Percentiles rank a stretch among this genome's conserved stretches.
These are phyloP conservation scores for Acanthoscelides obtectus DNA, from an alignment of 2,888 invertebrate genomes.

Conservation along the genomic window DNA sequence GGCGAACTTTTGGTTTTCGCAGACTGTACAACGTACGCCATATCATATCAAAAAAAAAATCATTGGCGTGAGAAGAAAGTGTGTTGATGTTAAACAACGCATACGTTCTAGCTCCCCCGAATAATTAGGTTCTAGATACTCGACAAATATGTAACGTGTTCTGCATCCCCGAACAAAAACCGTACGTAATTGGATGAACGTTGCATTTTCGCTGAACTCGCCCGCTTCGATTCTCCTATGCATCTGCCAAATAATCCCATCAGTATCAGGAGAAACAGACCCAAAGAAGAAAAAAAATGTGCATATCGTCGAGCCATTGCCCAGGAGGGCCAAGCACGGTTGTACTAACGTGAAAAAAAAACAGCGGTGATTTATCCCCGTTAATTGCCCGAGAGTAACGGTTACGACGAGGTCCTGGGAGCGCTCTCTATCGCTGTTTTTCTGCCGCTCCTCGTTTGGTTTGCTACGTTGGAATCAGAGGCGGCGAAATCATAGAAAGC, in stretches of 20 bases:
- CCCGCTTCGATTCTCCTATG: neutral
- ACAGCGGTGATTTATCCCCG: slow-evolving; percentile 26
- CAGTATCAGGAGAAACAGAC: neutral
- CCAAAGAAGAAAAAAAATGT: neutral
- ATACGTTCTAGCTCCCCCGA: too few relatives aligned
- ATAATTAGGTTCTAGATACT: too few relatives aligned
- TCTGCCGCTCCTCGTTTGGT: neutral
- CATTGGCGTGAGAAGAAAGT: too few relatives aligned
- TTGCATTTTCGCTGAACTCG: neutral
- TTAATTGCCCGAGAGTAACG: slow-evolving; percentile 24
- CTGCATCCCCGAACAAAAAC: neutral
- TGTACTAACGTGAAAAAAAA: neutral
- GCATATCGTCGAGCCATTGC: neutral
- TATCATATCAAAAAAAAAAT: too few relatives aligned
- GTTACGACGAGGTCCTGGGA: neutral
- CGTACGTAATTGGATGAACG: neutral
- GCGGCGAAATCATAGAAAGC: too few relatives aligned
- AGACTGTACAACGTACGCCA: too few relatives aligned
- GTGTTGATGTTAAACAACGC: too few relatives aligned
- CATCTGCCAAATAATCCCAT: neutral
- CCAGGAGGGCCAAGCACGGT: neutral
- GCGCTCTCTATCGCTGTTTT: neutral
- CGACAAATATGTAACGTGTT: too few relatives aligned
- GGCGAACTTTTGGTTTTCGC: too few relatives aligned
- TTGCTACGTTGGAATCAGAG: neutral